A percentile compares a stretch with the other conserved stretches of the same genome.
Evolutionary conservation across 2,888 invertebrate species (phyloP).

Genomic region (Apamea sordens): DNA sequence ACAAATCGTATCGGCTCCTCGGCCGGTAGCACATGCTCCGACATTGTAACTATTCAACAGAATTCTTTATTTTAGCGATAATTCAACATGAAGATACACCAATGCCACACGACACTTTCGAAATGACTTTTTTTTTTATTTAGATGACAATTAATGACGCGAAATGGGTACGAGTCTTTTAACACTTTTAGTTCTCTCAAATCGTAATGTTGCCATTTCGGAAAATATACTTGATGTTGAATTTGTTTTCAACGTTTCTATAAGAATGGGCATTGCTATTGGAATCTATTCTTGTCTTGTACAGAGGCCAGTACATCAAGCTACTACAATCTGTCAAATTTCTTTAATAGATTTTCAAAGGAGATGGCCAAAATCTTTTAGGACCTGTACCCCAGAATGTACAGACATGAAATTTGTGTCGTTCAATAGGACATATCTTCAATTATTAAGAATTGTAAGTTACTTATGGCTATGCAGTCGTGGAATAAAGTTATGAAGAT

Average conservation of each 20-base stretch:
- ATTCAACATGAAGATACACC: conserved; percentile 68
- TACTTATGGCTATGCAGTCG: too few relatives aligned
- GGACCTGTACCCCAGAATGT: too few relatives aligned
- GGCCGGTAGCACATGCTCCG: conserved; percentile 89
- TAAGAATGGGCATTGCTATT: not conserved
- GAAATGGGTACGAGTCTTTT: conserved; percentile 53
- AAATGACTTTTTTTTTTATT: conserved; percentile 51
- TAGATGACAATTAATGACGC: conserved; percentile 26
- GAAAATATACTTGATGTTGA: not conserved
- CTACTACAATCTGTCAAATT: too few relatives aligned
- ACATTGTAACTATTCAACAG: conserved; percentile 76
- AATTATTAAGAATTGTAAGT: too few relatives aligned
- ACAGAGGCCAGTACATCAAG: too few relatives aligned
- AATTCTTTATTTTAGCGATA: conserved; percentile 61
- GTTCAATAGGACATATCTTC: too few relatives aligned
- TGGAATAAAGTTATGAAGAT: too few relatives aligned
- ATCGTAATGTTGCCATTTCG: conserved; percentile 13
- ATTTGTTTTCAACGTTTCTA: not conserved
- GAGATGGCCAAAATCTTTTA: too few relatives aligned
- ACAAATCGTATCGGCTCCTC: conserved; percentile 92
- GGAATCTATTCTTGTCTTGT: not conserved
- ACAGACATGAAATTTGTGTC: too few relatives aligned
- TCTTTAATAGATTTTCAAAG: too few relatives aligned
- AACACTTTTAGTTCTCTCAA: conserved; percentile 11
- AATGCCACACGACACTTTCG: conserved; percentile 83